Base-by-base conservation (phyloP, 2,797 vertebrate species). In the Xiphorhynchus erythropygius region DNA sequence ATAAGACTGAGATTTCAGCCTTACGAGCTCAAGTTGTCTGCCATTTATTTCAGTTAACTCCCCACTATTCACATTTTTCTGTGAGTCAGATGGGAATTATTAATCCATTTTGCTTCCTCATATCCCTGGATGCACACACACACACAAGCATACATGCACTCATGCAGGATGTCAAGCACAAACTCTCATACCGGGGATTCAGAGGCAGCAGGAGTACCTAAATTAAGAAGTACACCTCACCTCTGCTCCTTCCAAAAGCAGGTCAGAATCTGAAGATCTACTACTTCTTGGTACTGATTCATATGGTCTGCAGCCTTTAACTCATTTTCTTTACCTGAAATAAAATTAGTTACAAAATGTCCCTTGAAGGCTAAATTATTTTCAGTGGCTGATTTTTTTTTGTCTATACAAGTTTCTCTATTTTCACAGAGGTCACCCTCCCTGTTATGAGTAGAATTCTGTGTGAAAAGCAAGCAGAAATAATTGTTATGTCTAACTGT, bases 81-180 rank as follows among this genome's bases (percentile, higher is more conserved):
- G n/a, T 47, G 70, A 77, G 10, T 42, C 0, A 4, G 37, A 14
- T 75, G 19, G 60, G 27, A 92, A 64, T 59, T 80, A 62, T 49
- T 82, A 19, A 59, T 46, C 30, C n/a, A 30, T 74, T 93, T 73
- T 71, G 32, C 24, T 75, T 68, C 70, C 64, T 83, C 8, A 5
- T 52, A 10, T 21, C 60, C 32, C 49, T 21, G 33, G 37, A 46
- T 64, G 42, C 42, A 59, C 3, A 1, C 30, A 46, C 4, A 46
- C 1, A 3, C 4, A 23, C 3, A 1, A 3, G 37, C 1, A 33
- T 7, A 11, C 3, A 1, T 8, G 17, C 23, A n/a, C 22, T 47
- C 7, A 2, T 18, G 25, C 59, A 76, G 46, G 50, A 87, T 25
- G 33, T 74, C 71, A 74, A 50, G 24, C 14, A 52, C 10, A 63